phyloP scores from a whole-genome alignment of 2,888 invertebrate genomes.

The Cerastis leucographa region DNA sequence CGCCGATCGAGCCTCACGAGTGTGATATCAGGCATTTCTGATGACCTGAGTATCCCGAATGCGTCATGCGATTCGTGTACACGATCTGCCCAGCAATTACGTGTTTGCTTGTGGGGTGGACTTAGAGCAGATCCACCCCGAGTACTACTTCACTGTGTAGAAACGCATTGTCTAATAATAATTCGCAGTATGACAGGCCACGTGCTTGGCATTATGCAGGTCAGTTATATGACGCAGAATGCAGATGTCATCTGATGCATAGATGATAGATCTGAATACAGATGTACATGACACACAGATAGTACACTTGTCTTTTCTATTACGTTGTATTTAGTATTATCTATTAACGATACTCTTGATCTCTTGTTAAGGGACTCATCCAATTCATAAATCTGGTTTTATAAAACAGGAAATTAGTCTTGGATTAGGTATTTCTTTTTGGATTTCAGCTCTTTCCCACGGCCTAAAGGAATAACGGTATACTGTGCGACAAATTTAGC shows the following conservation, averaged over 20 bases:
- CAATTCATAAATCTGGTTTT: background rate
- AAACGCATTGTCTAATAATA: background rate
- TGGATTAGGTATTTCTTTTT: too few species aligned
- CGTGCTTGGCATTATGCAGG: constrained; percentile 19
- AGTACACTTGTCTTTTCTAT: constrained; percentile 22
- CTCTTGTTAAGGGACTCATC: background rate
- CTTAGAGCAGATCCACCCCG: too few species aligned
- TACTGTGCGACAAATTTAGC: constrained; percentile 5
- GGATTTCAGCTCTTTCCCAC: constrained; percentile 16
- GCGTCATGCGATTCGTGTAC: too few species aligned
- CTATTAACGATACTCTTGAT: background rate
- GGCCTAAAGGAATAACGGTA: constrained; percentile 17
- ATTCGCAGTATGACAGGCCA: constrained; percentile 4
- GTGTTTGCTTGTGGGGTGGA: too few species aligned
- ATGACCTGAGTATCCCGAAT: too few species aligned
- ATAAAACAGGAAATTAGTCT: background rate
- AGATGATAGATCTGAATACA: constrained; percentile 4
- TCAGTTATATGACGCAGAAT: background rate
- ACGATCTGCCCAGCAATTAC: too few species aligned
- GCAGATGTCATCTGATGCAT: background rate
- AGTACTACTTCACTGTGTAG: too few species aligned
- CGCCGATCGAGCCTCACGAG: too few species aligned
- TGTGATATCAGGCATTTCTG: too few species aligned
- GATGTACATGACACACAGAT: constrained; percentile 23
- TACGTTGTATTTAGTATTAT: background rate